Conservation (phyloP, 2,113 vertebrate genomes). For the Calypte anna region DNA sequence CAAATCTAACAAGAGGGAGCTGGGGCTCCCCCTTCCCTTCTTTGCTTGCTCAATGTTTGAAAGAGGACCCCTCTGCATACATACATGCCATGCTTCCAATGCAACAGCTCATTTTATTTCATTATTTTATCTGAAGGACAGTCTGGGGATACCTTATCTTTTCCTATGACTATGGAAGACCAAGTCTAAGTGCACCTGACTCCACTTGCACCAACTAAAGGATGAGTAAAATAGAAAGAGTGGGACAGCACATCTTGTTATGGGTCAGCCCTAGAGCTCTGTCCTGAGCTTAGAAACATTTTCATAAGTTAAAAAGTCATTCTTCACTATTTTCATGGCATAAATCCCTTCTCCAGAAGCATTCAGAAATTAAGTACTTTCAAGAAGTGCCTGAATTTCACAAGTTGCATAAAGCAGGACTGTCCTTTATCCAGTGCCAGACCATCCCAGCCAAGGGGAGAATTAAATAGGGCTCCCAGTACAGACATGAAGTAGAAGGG, state of each 20-base stretch:
- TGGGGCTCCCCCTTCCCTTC: background rate
- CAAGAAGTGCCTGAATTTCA: background rate
- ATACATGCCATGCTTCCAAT: background rate
- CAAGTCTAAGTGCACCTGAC: background rate
- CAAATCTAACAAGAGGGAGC: background rate
- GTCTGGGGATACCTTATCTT: background rate
- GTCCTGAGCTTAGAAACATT: background rate
- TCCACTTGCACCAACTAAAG: no score
- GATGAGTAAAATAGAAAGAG: no score
- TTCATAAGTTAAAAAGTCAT: background rate
- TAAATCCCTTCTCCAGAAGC: background rate
- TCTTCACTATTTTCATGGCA: background rate
- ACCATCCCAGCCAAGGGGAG: no score
- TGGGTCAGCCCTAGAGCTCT: background rate
- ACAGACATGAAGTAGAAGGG: background rate
- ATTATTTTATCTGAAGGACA: background rate
- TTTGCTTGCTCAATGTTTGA: background rate
- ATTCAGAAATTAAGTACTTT: background rate
- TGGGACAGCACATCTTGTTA: background rate
- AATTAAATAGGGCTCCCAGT: background rate
- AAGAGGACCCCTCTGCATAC: background rate
- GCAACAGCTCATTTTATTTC: background rate
- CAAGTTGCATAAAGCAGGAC: background rate
- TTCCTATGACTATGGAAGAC: accelerated
- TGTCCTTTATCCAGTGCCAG: no score